Evolutionary conservation across 2,797 vertebrate species (phyloP).

Genomic region (Clarias laeviceps): DNA sequence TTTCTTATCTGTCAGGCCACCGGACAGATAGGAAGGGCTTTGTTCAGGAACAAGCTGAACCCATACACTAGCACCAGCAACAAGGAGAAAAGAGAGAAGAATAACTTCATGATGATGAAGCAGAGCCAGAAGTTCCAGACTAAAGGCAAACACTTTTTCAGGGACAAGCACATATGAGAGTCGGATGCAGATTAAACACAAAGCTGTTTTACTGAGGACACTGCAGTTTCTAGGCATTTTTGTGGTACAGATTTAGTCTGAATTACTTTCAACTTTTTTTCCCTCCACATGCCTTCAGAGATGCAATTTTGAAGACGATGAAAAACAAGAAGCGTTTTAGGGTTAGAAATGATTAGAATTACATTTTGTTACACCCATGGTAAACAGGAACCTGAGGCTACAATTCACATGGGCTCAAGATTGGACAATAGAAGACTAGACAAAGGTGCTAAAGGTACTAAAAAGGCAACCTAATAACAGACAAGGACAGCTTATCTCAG

Average conservation of each 20-base stretch:
- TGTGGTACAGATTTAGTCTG: background rate
- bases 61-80: slow-evolving; percentile 94
- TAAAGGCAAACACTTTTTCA: slow-evolving; percentile 93
- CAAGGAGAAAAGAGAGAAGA: slow-evolving; percentile 91
- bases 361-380: no score
- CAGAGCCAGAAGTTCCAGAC: slow-evolving; percentile 86
- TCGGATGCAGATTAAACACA: background rate
- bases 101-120: slow-evolving; percentile 99
- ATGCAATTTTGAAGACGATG: slow-evolving; percentile 86
- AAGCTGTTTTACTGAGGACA: no score
- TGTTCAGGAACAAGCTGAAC: slow-evolving; percentile 85
- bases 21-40: slow-evolving; percentile 89
- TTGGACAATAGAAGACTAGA: no score
- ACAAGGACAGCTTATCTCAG: no score
- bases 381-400: no score
- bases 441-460: no score
- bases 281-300: slow-evolving; percentile 82
- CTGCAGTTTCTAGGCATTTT: background rate
- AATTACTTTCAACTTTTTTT: background rate
- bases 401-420: no score
- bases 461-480: no score
- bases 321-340: slow-evolving; percentile 76
- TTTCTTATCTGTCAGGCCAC: slow-evolving; percentile 75
- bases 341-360: background rate
- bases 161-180: slow-evolving; percentile 87